Evolutionary conservation across 2,888 invertebrate species (phyloP), one percentile per base, ranked within the genome.

Genomic region (Eutolmus rufibarbis): DNA sequence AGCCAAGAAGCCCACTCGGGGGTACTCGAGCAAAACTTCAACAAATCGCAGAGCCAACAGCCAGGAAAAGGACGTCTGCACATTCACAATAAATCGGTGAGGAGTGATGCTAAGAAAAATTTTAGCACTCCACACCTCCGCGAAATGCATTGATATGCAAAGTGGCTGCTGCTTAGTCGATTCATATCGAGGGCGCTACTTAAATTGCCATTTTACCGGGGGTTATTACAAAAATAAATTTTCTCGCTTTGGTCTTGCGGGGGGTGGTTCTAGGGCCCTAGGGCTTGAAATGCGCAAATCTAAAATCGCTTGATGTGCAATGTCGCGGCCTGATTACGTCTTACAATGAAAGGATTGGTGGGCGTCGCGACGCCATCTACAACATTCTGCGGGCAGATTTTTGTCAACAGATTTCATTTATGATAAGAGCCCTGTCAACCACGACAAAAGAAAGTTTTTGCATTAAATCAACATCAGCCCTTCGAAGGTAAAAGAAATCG

Each of bases 151-250:
- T 85, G 74, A 85, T 85, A 85, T 85, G 85, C 85, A 85, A 85
- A 85, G 85, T 85, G 46, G 74, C 43, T 85, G 74, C 46, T 31
- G 74, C 28, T 74, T 85, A 85, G 85, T 51, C 85, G 85, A 85
- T 85, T 85, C 74, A 74, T 85, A 85, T 85, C 85, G 85, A 74
- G 85, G 74, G 43, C 43, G 74, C 85, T 74, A 85, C 85, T 85
- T 74, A 85, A 85, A 85, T 74, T 85, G 85, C 85, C 85, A 85
- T 74, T 85, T 85, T 74, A 66, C 66, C 16, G 85, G 46, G 81
- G 28, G 74, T 85, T 85, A 85, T 85, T 85, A 74, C 66, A 74
- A 57, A 74, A 85, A 74, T 85, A 85, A 74, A 85, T 85, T 85
- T 31, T 28, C 85, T 19, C n/a, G 14, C 57, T 74, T 85, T 31